Evolutionary conservation across 2,888 invertebrate species (phyloP).

Genomic region (Macaria notata): DNA sequence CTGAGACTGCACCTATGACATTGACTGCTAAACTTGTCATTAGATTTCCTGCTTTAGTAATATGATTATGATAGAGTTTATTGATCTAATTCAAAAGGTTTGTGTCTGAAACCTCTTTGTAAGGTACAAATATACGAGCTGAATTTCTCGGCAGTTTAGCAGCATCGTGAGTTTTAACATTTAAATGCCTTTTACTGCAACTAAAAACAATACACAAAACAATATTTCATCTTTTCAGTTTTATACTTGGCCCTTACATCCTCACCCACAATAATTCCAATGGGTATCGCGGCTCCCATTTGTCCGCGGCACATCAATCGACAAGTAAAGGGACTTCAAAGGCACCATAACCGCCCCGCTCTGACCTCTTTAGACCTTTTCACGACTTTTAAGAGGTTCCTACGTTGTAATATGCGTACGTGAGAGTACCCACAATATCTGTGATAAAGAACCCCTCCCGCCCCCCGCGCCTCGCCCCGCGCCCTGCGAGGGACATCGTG

Average conservation of each 20-base stretch:
- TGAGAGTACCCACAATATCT: constrained; percentile 57
- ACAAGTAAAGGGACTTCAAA: constrained; percentile 50
- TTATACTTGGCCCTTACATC: too few species aligned
- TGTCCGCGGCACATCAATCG: constrained; percentile 41
- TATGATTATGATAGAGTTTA: too few species aligned
- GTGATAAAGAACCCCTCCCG: constrained; percentile 52
- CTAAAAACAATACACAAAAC: too few species aligned
- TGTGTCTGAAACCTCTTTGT: too few species aligned
- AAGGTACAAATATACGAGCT: too few species aligned
- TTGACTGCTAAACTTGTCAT: constrained; percentile 13
- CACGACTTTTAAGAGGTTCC: constrained; percentile 63
- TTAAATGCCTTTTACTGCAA: too few species aligned
- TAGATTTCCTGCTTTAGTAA: background rate
- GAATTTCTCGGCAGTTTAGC: too few species aligned
- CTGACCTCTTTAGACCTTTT: constrained; percentile 64
- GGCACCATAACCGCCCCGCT: constrained; percentile 45
- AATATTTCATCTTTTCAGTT: too few species aligned
- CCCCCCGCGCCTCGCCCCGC: constrained; percentile 21
- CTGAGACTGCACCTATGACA: constrained; percentile 18
- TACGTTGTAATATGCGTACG: constrained; percentile 68
- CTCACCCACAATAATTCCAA: too few species aligned
- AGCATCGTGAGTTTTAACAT: too few species aligned
- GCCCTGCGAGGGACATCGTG: constrained; percentile 42
- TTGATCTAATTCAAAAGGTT: too few species aligned
- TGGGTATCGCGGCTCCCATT: background rate